These are phyloP conservation scores for Dolichotis patagonum DNA, from an alignment of 2,113 vertebrate genomes.

Conservation along the genomic window DNA sequence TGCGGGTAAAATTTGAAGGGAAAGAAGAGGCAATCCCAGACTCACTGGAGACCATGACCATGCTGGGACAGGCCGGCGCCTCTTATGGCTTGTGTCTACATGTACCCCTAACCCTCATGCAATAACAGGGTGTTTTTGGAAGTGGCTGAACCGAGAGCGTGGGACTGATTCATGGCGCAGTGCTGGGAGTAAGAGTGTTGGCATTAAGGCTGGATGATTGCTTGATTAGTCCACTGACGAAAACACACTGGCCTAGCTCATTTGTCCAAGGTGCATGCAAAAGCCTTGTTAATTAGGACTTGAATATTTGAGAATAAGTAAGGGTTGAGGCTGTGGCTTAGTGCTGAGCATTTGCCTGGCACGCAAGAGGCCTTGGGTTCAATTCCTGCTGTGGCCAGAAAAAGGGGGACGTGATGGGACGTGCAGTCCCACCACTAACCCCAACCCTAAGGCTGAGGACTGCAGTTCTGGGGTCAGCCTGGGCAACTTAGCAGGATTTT, in stretches of 20 bases:
- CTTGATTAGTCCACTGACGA: not conserved
- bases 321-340: not conserved
- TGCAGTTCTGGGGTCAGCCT: not conserved
- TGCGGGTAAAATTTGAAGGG: not conserved
- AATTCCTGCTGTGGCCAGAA: not conserved
- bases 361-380: not conserved
- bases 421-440: not conserved
- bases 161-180: not conserved
- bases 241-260: no score
- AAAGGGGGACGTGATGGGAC: not conserved
- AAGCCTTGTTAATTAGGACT: conserved; percentile 21
- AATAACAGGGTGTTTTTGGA: not conserved
- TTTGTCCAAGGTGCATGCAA: no score
- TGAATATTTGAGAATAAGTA: not conserved
- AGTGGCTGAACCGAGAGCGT: not conserved
- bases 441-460: not conserved
- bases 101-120: not conserved
- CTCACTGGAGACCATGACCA: not conserved
- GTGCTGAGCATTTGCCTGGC: not conserved
- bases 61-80: no score
- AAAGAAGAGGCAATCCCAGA: not conserved
- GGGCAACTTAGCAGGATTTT: not conserved
- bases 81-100: not conserved
- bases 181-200: not conserved
- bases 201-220: not conserved